Base-by-base conservation (phyloP, 2,888 invertebrate species). In the Drosophila buzzatii region DNA sequence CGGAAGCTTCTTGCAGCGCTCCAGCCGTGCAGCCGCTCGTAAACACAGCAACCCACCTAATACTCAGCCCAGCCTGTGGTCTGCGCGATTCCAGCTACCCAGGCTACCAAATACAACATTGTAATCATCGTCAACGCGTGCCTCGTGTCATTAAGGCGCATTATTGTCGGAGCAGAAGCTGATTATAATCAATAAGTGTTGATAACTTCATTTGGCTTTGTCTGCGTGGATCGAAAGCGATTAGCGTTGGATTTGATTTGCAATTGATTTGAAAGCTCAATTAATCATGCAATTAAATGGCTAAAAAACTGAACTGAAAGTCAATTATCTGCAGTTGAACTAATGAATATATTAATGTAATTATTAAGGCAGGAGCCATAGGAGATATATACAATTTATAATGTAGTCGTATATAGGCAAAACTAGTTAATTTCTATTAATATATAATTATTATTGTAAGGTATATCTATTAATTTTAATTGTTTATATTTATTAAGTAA, bases 21-120 rank as follows among this genome's bases (percentile, higher is more conserved):
- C 47, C 64, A 73, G 67, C 64, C 65, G 62, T 74, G 81, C 67
- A 49, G 51, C 63, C 69, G 76, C 61, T 80, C 75, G 59, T 85
- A 81, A 85, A 88, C 80, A 66, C 90, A 86, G 90, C 84, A 83
- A 75, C 79, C 75, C 70, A 65, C 84, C 77, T 69, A 70, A 71
- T 53, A 44, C 47, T 12, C 57, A 27, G 5, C 18, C 59, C 59
- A 23, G 20, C 49, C 59, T 14, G n/a, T 31, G 27, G n/a, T 23
- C 49, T n/a, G 18, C 23, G 37, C 16, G 14, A 44, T 16, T 20
- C 52, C 35, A 57, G 33, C 61, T 33, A 39, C 51, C 27, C 51
- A 42, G 44, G 55, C 61, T n/a, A n/a, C 61, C n/a, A 18, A 27
- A 27, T 23, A 20, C 49, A 59, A 20, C 59, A 59, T 44, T 65